These are phyloP conservation scores for Heteromormyrus szaboi DNA, from an alignment of 2,797 vertebrate species.

Conservation along the genomic window DNA sequence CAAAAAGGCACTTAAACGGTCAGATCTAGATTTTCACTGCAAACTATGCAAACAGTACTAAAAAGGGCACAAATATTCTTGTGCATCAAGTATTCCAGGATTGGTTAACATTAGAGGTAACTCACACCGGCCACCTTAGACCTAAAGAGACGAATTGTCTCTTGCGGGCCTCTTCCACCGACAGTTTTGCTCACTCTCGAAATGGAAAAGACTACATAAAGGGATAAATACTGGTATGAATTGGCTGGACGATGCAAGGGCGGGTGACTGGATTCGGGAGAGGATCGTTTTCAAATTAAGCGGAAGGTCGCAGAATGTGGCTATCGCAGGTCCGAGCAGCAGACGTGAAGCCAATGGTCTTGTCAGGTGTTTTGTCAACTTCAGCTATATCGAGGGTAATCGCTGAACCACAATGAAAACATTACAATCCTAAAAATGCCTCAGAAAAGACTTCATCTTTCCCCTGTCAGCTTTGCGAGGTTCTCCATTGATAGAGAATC, in stretches of 20 bases:
- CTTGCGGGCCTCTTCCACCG: conserved; percentile 16
- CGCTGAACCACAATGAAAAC: not conserved
- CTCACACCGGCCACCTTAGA: conserved; percentile 21
- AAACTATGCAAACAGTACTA: conserved; percentile 41
- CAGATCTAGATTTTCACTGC: conserved; percentile 36
- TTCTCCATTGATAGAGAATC: not conserved
- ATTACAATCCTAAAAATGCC: not conserved
- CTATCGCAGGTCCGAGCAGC: not conserved
- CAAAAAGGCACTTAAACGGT: conserved; percentile 46
- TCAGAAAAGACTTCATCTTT: not conserved
- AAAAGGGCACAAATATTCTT: conserved; percentile 41
- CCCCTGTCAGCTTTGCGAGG: not conserved
- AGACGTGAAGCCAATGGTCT: not conserved
- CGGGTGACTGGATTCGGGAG: not conserved
- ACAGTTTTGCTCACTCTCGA: conserved; percentile 5
- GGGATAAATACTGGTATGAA: conserved; percentile 36
- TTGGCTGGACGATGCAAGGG: not conserved
- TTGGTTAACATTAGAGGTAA: conserved; percentile 43
- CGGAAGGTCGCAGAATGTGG: not conserved
- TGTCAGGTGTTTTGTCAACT: not conserved
- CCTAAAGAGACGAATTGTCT: conserved; percentile 24
- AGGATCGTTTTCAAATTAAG: not conserved
- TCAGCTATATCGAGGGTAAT: not conserved
- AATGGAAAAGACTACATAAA: conserved; percentile 14
- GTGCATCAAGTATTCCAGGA: conserved; percentile 55